Base-by-base conservation (phyloP, 2,888 invertebrate species). In the Tridacna crocea region DNA sequence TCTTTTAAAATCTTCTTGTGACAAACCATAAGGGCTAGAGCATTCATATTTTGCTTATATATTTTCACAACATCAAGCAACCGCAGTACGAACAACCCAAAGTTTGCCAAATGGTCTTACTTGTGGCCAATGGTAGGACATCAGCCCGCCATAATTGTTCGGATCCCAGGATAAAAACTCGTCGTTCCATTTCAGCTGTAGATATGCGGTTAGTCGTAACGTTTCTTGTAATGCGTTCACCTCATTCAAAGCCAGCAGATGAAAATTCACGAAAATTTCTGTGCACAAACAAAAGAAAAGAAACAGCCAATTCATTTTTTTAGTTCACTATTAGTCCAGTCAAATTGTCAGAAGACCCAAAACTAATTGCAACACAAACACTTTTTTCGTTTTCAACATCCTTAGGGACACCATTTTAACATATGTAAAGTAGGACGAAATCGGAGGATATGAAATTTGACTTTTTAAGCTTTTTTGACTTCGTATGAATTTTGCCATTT, bases 81-180 rank as follows among this genome's bases (percentile, higher is more conserved):
- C n/a, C n/a, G n/a, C n/a, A n/a, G n/a, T n/a, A 36, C 36, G 36
- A 8, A 36, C 8, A 2, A 36, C 36, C 2, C 36, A 8, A 36
- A 36, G 36, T 36, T 36, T 36, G 36, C 36, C 36, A 8, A 36
- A 36, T 36, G 2, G 36, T 36, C 27, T 46, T 66, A 66, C 47
- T 65, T 75, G 75, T 13, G 79, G 79, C 66, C 68, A 79, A 36
- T 68, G 68, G n/a, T 75, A 75, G 27, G 55, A 75, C 22, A 17
- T 10, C 15, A 79, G 13, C 11, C 60, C 77, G 0, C 77, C 77
- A 61, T 65, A 77, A 24, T 76, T 36, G 0, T 55, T 46, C 19
- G 77, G 66, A 22, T 73, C 27, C 80, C 80, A 80, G 13, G 65
- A 58, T 3, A 80, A 58, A 48, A 73, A 80, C 24, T 61, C 65